phyloP scores from a whole-genome alignment of 1,140 invertebrate species.

The Coenobita brevimanus region DNA sequence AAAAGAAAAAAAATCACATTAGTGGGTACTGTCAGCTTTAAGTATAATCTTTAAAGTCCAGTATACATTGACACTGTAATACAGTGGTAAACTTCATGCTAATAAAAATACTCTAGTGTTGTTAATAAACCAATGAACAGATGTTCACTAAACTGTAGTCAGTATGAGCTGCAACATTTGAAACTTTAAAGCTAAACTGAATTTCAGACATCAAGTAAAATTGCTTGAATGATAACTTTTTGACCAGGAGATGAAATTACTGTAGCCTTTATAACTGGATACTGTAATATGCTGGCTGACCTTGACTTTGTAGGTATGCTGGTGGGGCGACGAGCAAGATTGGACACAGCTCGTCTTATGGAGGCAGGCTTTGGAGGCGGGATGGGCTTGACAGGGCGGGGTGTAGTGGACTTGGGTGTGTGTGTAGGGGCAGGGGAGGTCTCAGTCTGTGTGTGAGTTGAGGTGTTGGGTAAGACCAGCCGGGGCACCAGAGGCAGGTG shows the following conservation, averaged over 20 bases:
- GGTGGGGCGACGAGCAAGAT: constrained; percentile 55
- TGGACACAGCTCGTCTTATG: constrained; percentile 64
- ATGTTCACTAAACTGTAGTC: too few relatives aligned
- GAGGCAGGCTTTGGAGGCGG: constrained; percentile 67
- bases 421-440: constrained; percentile 33
- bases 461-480: constrained; percentile 55
- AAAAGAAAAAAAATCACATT: background rate
- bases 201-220: too few relatives aligned
- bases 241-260: too few relatives aligned
- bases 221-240: too few relatives aligned
- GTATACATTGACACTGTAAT: background rate
- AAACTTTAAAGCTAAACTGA: too few relatives aligned
- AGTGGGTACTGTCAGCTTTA: too few relatives aligned
- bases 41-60: too few relatives aligned
- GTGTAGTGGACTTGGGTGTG: constrained; percentile 37
- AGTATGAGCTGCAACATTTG: too few relatives aligned
- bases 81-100: background rate
- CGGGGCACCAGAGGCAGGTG: constrained; percentile 61
- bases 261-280: too few relatives aligned
- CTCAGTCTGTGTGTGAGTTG: constrained; percentile 61
- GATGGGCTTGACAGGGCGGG: constrained; percentile 58
- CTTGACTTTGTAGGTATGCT: constrained; percentile 47
- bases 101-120: too few relatives aligned
- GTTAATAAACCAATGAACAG: too few relatives aligned
- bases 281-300: constrained; percentile 12